These are phyloP conservation scores for Penaeus chinensis DNA, from an alignment of 1,140 invertebrate species.

Conservation along the genomic window DNA sequence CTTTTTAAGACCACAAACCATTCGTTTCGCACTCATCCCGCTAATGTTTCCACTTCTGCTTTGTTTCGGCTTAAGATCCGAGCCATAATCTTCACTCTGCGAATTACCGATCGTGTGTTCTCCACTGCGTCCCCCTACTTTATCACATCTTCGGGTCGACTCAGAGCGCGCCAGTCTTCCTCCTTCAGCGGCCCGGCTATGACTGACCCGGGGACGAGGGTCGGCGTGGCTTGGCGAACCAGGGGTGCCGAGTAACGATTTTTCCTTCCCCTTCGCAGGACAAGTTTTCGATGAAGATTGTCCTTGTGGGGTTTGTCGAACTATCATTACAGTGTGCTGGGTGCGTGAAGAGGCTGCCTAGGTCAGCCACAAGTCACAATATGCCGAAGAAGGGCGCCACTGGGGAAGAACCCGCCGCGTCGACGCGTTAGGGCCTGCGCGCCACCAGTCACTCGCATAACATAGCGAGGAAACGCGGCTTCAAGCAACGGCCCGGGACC, in stretches of 20 bases:
- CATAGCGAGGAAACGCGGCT: slow-evolving; percentile 27
- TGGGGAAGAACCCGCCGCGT: slow-evolving; percentile 38
- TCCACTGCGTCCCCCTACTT: background rate
- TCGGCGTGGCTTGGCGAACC: slow-evolving; percentile 41
- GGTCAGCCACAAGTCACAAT: background rate
- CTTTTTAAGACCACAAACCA: background rate
- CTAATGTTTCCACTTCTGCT: background rate
- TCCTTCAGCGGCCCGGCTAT: slow-evolving; percentile 38
- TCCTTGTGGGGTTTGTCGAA: too few species aligned
- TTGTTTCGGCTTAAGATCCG: background rate
- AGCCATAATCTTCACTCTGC: slow-evolving; percentile 2
- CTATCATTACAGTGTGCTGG: too few species aligned
- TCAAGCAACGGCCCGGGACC: slow-evolving; percentile 39
- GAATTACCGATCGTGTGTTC: slow-evolving; percentile 7
- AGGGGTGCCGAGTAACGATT: slow-evolving; percentile 49
- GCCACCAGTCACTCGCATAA: slow-evolving; percentile 28
- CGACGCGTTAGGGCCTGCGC: slow-evolving; percentile 39
- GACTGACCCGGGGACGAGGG: slow-evolving; percentile 34
- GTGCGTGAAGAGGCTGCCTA: too few species aligned
- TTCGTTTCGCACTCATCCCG: background rate
- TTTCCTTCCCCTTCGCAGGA: slow-evolving; percentile 39
- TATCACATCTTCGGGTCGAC: slow-evolving; percentile 41
- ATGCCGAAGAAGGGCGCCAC: background rate
- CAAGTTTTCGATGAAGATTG: background rate
- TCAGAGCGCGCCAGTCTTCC: slow-evolving; percentile 18